phyloP scores from a whole-genome alignment of 2,888 invertebrate genomes.

The Trichacis sp. region DNA sequence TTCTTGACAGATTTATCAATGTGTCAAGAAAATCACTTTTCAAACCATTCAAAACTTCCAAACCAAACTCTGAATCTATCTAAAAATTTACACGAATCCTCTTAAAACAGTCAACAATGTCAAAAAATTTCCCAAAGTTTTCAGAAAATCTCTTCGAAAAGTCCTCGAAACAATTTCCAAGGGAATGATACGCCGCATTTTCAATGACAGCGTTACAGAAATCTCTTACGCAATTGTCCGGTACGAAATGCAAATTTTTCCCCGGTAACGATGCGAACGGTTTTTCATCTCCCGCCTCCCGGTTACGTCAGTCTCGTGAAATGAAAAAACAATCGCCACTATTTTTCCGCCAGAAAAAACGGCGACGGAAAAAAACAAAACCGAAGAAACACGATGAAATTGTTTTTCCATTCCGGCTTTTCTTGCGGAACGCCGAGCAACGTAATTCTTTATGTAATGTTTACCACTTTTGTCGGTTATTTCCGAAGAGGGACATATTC shows the following conservation, averaged over 20 bases:
- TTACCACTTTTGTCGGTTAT: conserved; percentile 18
- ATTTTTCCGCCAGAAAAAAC: conserved; percentile 1
- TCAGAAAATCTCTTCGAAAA: no score
- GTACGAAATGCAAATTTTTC: conserved; percentile 41
- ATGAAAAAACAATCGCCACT: background rate
- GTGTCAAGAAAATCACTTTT: no score
- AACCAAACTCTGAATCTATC: no score
- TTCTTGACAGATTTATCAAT: no score
- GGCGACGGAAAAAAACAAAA: background rate
- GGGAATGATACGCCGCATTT: conserved; percentile 39
- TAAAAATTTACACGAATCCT: background rate
- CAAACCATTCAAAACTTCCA: no score
- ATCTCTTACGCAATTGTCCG: conserved; percentile 34
- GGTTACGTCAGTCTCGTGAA: conserved; percentile 3
- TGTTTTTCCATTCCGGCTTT: background rate
- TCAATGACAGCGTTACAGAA: conserved; percentile 39
- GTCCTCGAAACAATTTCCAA: no score
- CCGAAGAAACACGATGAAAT: background rate
- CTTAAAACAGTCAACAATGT: conserved; percentile 21
- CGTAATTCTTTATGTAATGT: conserved; percentile 22
- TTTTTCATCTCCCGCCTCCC: background rate
- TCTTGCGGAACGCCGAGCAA: background rate
- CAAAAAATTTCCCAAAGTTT: no score
- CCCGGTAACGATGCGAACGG: conserved; percentile 20
- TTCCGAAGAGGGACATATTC: conserved; percentile 22